These are phyloP conservation scores for Epizoanthus illoricatus DNA, from an alignment of 92 coral and sea anemone genomes.

Conservation along the genomic window DNA sequence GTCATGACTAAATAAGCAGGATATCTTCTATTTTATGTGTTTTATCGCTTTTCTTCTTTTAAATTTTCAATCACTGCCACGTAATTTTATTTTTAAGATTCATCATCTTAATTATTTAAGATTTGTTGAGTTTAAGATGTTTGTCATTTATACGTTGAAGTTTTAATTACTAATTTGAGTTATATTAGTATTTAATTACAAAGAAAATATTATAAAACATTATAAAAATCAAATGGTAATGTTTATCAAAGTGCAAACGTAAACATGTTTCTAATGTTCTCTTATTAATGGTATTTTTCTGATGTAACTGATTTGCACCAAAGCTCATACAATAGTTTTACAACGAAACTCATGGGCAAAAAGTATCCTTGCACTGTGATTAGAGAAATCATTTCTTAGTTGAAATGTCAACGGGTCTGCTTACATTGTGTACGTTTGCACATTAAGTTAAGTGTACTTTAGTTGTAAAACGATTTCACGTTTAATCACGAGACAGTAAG, in stretches of 20 bases:
- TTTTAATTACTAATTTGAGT: neutral
- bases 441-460: no score
- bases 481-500: neutral
- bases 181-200: neutral
- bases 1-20: no score
- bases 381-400: neutral
- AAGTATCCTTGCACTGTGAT: no score
- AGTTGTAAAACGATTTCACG: no score
- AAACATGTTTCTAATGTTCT: neutral
- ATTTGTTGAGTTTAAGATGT: no score
- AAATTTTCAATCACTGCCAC: no score
- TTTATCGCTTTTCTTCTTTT: no score
- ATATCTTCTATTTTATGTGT: no score
- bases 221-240: no score
- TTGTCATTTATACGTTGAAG: neutral
- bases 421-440: neutral
- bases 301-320: neutral
- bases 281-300: neutral
- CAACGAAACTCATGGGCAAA: no score
- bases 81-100: neutral
- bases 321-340: neutral
- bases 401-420: neutral
- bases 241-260: neutral
- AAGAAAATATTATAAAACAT: no score
- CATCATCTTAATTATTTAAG: neutral